Evolutionary conservation across 2,888 invertebrate species (phyloP).

Genomic region (Ectobius pallidus): DNA sequence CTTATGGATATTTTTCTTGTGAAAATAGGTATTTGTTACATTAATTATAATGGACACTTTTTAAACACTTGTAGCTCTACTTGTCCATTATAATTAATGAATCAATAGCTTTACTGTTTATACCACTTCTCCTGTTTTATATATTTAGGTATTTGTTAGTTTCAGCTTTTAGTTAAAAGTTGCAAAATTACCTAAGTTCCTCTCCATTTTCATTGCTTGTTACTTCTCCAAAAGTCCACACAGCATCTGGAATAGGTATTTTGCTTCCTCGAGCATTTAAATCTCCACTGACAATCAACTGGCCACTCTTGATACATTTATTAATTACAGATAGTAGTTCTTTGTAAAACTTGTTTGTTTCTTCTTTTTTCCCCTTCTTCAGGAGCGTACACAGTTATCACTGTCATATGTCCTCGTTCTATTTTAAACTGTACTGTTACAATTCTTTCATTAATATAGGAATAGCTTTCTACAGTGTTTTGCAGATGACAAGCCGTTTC

Average conservation of each 20-base stretch:
- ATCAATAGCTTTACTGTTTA: too few relatives aligned
- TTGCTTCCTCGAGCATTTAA: not conserved
- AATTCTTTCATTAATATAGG: not conserved
- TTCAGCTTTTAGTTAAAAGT: not conserved
- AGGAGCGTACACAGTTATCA: not conserved
- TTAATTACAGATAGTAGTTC: not conserved
- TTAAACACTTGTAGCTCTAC: too few relatives aligned
- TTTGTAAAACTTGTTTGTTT: not conserved
- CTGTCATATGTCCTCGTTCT: not conserved
- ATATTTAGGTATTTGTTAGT: too few relatives aligned
- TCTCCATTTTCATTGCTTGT: not conserved
- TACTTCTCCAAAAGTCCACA: not conserved
- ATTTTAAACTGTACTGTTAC: not conserved
- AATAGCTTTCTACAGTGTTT: too few relatives aligned
- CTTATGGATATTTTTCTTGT: not conserved
- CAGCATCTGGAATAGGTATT: not conserved
- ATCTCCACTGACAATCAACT: not conserved
- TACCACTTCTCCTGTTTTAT: too few relatives aligned
- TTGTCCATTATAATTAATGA: too few relatives aligned
- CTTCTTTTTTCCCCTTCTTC: not conserved
- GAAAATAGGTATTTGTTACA: too few relatives aligned
- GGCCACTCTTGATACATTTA: not conserved
- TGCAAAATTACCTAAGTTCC: not conserved
- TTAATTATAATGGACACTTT: too few relatives aligned
- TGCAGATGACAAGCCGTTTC: too few relatives aligned